These are phyloP conservation scores for Piprites chloris DNA, from an alignment of 2,113 vertebrate genomes.

Conservation along the genomic window DNA sequence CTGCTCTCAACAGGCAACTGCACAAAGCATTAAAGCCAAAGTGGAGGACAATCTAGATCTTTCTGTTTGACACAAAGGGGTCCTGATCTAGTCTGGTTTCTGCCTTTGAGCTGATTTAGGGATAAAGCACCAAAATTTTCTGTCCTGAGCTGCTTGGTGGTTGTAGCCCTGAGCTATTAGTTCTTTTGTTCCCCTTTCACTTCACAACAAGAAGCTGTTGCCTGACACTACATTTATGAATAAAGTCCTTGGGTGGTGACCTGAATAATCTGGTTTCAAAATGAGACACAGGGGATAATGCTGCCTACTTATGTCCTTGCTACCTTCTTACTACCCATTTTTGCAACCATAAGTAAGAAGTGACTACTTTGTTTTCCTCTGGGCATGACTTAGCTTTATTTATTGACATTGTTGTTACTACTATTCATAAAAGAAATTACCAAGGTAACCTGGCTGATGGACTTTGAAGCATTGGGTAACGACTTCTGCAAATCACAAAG, in stretches of 20 bases:
- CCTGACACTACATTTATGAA: neutral
- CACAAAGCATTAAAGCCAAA: neutral
- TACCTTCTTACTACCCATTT: neutral
- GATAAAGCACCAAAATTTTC: neutral
- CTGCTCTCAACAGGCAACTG: neutral
- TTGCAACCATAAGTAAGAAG: neutral
- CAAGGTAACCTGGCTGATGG: constrained; percentile 9
- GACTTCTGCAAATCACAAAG: constrained; percentile 20
- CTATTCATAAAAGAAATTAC: constrained; percentile 27
- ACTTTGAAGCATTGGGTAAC: neutral
- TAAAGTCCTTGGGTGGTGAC: neutral
- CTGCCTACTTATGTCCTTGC: neutral
- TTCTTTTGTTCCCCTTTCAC: neutral
- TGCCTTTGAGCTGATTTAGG: neutral
- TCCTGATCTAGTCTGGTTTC: neutral
- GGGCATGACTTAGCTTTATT: constrained; percentile 7
- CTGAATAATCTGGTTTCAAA: neutral
- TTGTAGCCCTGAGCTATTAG: neutral
- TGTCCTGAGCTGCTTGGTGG: neutral
- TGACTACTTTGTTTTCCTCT: constrained; percentile 2
- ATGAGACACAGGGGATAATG: neutral
- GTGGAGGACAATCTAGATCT: neutral
- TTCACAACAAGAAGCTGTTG: neutral
- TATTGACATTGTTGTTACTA: neutral
- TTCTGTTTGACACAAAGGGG: neutral